Evolutionary conservation across 2,888 invertebrate genomes (phyloP), one percentile per base, ranked within the genome.

Genomic region (Pegoplata infirma): DNA sequence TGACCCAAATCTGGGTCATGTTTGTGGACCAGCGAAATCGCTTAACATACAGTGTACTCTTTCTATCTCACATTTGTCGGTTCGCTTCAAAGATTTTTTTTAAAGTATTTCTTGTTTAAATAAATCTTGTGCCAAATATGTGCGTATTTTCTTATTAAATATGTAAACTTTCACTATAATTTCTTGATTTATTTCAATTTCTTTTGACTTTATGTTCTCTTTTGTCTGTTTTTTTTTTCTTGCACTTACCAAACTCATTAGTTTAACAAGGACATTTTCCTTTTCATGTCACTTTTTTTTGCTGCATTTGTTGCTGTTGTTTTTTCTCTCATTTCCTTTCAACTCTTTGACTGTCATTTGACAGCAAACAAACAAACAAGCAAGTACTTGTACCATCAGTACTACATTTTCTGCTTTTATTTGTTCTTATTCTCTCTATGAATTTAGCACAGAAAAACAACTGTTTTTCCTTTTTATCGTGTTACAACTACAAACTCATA

Each of bases 311-410:
- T 61, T 25, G 44, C 49, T 23, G 46, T 61, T 40, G n/a, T n/a
- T n/a, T n/a, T 12, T 61, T 32, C 64, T 55, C 49, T 66, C 64
- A 71, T 71, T 75, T 79, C 61, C 79, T 72, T 61, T 79, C 44
- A 79, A 75, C 75, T 79, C 79, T 79, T 79, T 75, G 78, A 74
- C 59, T 78, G 74, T 66, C 69, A 78, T 59, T 74, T 74, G 71
- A 75, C 61, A 63, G 46, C 64, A 79, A 75, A 72, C 75, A 72
- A 67, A 75, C 66, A 71, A 75, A n/a, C n/a, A n/a, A n/a, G n/a
- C n/a, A n/a, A n/a, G n/a, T n/a, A n/a, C n/a, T n/a, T n/a, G 51
- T 69, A 19, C 49, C 36, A 25, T 19, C 12, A 47, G 47, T 19
- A 32, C n/a, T 47, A 14, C 44, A 56, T 53, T 61, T 75, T 72